phyloP scores from a whole-genome alignment of 2,113 vertebrate species.

The Oenanthe oenanthe region DNA sequence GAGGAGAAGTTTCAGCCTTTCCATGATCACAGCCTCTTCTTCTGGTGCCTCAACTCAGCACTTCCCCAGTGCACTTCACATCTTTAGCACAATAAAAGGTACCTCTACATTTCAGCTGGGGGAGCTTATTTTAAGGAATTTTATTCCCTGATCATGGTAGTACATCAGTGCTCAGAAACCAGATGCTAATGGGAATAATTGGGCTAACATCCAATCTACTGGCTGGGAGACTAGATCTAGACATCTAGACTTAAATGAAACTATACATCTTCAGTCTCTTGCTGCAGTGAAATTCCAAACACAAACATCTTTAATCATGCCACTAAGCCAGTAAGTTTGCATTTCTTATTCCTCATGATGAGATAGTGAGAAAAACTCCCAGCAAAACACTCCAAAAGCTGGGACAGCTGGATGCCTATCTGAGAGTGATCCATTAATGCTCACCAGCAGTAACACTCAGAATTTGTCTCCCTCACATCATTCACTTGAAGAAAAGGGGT shows the following conservation, averaged over 20 bases:
- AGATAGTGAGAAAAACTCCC: neutral
- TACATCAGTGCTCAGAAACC: neutral
- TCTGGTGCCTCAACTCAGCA: slow-evolving; percentile 47
- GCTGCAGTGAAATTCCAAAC: slow-evolving; percentile 1
- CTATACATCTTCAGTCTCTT: neutral
- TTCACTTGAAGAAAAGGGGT: neutral
- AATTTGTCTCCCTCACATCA: neutral
- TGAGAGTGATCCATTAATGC: neutral
- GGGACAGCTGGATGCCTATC: neutral
- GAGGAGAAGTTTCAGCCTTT: slow-evolving; percentile 54
- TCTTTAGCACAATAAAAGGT: slow-evolving; percentile 43
- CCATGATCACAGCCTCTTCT: slow-evolving; percentile 56
- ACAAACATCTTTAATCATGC: neutral
- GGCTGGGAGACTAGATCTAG: neutral
- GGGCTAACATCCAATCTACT: slow-evolving; percentile 16
- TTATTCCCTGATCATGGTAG: slow-evolving; percentile 5
- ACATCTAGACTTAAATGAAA: neutral
- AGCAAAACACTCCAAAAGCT: neutral
- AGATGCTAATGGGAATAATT: slow-evolving; percentile 49
- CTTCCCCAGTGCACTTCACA: slow-evolving; percentile 15
- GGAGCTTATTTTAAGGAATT: slow-evolving; percentile 17
- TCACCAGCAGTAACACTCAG: neutral
- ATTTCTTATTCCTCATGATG: neutral
- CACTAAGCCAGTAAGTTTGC: neutral
- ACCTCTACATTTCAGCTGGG: neutral